phyloP scores from a whole-genome alignment of 2,888 invertebrate genomes.

The Oscheius sp. region DNA sequence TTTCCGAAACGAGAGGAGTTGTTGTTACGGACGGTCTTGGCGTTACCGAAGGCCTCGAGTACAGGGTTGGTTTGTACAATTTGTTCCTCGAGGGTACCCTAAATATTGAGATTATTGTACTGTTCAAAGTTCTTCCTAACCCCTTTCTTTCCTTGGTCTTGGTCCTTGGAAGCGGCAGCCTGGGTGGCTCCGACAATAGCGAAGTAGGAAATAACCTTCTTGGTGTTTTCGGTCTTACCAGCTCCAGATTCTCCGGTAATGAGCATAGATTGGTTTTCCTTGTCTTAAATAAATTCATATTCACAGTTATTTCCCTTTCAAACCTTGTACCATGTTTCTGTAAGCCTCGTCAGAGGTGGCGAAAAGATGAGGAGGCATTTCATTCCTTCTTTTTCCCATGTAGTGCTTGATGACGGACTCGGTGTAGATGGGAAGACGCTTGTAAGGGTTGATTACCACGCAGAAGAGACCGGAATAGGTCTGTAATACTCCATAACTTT shows the following conservation, averaged over 20 bases:
- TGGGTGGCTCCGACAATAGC: slow-evolving; percentile 80
- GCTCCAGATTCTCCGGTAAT: slow-evolving; percentile 98
- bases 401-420: slow-evolving; percentile 68
- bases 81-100: slow-evolving; percentile 91
- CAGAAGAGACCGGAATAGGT: slow-evolving; percentile 73
- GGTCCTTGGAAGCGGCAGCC: slow-evolving; percentile 39
- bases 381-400: slow-evolving; percentile 73
- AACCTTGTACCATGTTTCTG: slow-evolving; percentile 98
- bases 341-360: slow-evolving; percentile 96
- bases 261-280: slow-evolving; percentile 86
- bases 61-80: slow-evolving; percentile 99
- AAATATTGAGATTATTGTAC: not conserved
- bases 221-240: slow-evolving; percentile 99
- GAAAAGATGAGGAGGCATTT: slow-evolving; percentile 87
- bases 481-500: slow-evolving; percentile 44
- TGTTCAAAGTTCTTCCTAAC: slow-evolving; percentile 33
- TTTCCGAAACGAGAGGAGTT: slow-evolving; percentile 99
- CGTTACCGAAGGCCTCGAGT: slow-evolving; percentile 79
- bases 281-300: slow-evolving; percentile 50
- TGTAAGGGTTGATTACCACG: slow-evolving; percentile 73
- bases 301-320: too few species aligned
- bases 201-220: slow-evolving; percentile 95
- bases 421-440: slow-evolving; percentile 72
- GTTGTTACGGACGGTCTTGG: slow-evolving; percentile 99
- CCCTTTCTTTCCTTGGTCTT: slow-evolving; percentile 60